Percentiles rank a stretch among this genome's conserved stretches.
phyloP scores from a whole-genome alignment of 2,888 invertebrate genomes.

The Polymixis flavicincta region DNA sequence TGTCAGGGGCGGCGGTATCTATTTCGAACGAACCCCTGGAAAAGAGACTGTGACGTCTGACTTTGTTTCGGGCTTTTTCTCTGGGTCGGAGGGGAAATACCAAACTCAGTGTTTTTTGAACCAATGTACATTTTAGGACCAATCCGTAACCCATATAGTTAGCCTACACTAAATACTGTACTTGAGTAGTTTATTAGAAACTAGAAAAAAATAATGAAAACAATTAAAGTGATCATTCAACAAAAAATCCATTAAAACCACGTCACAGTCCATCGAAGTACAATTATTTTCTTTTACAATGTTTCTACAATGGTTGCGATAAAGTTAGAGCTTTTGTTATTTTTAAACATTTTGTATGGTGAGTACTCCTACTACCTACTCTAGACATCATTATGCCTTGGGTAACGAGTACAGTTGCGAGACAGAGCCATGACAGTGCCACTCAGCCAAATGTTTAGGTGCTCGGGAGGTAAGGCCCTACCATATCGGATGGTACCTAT shows the following conservation, averaged over 20 bases:
- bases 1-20: too few species aligned
- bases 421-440: not conserved
- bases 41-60: not conserved
- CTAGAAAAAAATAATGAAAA: slow-evolving; percentile 21
- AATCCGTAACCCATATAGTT: not conserved
- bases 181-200: slow-evolving; percentile 1
- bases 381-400: not conserved
- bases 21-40: too few species aligned
- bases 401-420: not conserved
- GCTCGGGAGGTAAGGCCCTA: not conserved
- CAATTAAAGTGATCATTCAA: slow-evolving; percentile 19
- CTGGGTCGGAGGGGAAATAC: not conserved
- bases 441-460: not conserved
- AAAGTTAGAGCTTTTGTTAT: slow-evolving; percentile 26
- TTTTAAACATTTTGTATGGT: slow-evolving; percentile 43
- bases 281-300: slow-evolving; percentile 1
- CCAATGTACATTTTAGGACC: not conserved
- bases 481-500: not conserved
- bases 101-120: not conserved
- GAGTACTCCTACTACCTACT: slow-evolving; percentile 19
- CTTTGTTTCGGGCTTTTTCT: not conserved
- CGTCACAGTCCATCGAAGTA: slow-evolving; percentile 36
- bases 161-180: not conserved
- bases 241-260: slow-evolving; percentile 1
- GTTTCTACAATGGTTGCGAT: slow-evolving; percentile 32